Evolutionary conservation across 2,888 invertebrate species (phyloP), one percentile per base, ranked within the genome.

Genomic region (Anaspis maculata): DNA sequence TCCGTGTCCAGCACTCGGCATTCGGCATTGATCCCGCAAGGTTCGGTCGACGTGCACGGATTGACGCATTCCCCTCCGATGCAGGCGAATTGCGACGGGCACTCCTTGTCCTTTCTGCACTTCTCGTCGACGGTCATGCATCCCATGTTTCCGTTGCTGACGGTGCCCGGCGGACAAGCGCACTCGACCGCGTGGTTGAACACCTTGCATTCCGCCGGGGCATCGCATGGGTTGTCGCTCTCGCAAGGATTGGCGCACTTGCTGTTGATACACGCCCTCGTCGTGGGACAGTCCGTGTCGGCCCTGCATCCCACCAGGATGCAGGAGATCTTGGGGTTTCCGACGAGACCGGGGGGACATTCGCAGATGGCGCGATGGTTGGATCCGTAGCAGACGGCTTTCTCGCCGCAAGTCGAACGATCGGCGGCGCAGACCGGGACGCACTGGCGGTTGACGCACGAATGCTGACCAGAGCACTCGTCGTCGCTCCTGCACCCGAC

Each of bases 311-410:
- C 85, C n/a, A 86, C 71, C n/a, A 81, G 73, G 9, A 75, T 73
- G 55, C 92, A 92, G 4, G 79, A 73, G 9, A 82, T 67, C 35
- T 78, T 75, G 2, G 91, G 86, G 61, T 91, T 85, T 23, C 91
- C 91, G 22, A 76, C 76, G 41, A 79, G 80, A 15, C 88, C 89
- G 22, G 84, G 77, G 30, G 77, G 76, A 64, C 91, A 92, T 48
- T 84, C 82, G 56, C 92, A 92, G 1, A 86, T 73, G 1, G 87
- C 82, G 25, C 81, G 76, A 61, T 92, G 90, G 50, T 83, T 78
- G 24, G 79, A 68, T 9, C 84, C 87, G 40, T 83, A 77, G 55
- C 92, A 92, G 49, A 80, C 75, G 0, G 91, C 87, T 31, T 77
- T 75, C 27, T 73, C 70, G 31, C 87, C 90, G 54, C 91, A 92